Evolutionary conservation across 2,113 vertebrate genomes (phyloP), one percentile per base, ranked within the genome.

Genomic region (Sinocyclocheilus anophthalmus): DNA sequence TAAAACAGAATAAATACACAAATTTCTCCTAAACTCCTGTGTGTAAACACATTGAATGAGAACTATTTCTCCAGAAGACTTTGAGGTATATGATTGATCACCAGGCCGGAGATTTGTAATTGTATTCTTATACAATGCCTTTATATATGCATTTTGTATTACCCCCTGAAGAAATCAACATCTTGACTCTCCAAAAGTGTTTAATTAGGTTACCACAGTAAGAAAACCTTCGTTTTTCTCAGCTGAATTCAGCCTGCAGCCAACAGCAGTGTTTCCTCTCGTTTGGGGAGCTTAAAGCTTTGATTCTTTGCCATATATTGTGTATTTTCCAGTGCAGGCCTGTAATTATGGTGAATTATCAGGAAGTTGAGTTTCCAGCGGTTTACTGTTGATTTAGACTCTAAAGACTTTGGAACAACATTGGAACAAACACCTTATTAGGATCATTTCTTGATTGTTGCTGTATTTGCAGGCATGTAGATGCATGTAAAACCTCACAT

Each of bases 341-440:
- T 89, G 81, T 84, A 89, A 90, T 89, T 88, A 89, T 57, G 20
- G 24, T 16, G 78, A 84, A 85, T 85, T 85, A 88, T 81, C 85
- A 84, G 88, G 85, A 88, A 89, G 83, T 42, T 13, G 69, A 77
- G 83, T 83, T 89, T 89, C 76, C 84, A 85, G 88, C 30, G 75
- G 76, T 86, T 85, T 81, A 75, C 67, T 55, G 39, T 81, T 85
- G 81, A 89, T 86, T 80, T 57, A 11, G 22, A 24, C 65, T 88
- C 20, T 72, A 65, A 89, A 83, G 63, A 72, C 83, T 73, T 57
- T 42, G 33, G 45, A 82, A 82, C 45, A 82, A 69, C 42, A 77
- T n/a, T 80, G 76, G 57, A 87, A 81, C 77, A 70, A 37, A 86
- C 75, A 79, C 69, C 16, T 48, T 77, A 42, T 59, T 69, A 75